Conservation (phyloP, 2,113 vertebrate species). For the Cavia aperea region DNA sequence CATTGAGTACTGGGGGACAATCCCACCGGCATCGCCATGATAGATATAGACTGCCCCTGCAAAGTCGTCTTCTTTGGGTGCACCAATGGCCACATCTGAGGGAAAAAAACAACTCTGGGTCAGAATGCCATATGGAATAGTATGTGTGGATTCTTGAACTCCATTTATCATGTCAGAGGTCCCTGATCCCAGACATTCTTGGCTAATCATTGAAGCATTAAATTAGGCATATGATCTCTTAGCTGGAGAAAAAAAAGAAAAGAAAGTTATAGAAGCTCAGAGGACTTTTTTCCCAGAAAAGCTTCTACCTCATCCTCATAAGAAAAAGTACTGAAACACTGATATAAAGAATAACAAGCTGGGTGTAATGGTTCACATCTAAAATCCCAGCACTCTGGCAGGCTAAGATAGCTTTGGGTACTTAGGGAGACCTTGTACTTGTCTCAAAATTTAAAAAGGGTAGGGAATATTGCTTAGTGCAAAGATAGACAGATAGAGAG, state of each 20-base stretch:
- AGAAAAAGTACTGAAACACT: background rate
- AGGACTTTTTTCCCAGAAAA: background rate
- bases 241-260: background rate
- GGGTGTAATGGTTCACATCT: background rate
- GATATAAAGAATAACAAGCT: background rate
- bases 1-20: constrained; percentile 91
- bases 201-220: background rate
- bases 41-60: constrained; percentile 93
- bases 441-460: background rate
- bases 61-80: constrained; percentile 92
- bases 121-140: background rate
- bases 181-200: background rate
- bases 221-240: background rate
- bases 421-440: background rate
- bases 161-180: background rate
- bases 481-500: background rate
- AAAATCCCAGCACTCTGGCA: background rate
- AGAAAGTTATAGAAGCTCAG: background rate
- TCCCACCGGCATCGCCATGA: constrained; percentile 86
- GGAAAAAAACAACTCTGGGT: background rate
- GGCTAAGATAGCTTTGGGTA: background rate
- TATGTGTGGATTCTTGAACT: rapidly evolving
- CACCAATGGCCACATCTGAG: constrained; percentile 93
- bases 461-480: background rate
- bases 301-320: background rate